Evolutionary conservation across 1,140 invertebrate genomes (phyloP), one percentile per base, ranked within the genome.

Genomic region (Zaprionus lachaisei): DNA sequence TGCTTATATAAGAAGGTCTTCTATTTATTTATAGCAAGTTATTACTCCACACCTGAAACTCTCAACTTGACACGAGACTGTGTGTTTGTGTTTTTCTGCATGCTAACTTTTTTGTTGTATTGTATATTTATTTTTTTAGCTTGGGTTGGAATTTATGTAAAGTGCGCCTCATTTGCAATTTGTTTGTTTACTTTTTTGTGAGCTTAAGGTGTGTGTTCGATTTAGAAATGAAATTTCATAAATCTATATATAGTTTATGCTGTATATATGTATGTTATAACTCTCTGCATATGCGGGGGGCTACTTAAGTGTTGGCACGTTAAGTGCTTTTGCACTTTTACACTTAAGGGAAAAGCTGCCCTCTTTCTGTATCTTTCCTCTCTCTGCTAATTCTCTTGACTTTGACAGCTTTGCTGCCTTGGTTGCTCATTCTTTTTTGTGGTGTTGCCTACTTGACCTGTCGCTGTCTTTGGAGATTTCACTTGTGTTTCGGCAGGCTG

Each of bases 11-110:
- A n/a, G 14, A 5, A 14, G 56, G 2, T 26, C 26, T 26, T 56
- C 17, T 67, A 56, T 66, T 37, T 65, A 65, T 65, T 54, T 37
- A 38, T 17, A 5, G 20, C 47, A n/a, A 63, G 5, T 49, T 51
- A 66, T 56, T 26, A 31, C 51, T 66, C 37, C 20, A n/a, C 17
- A 34, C 38, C 14, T 24, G 26, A 15, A 0, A n/a, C 15, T n/a
- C 38, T 41, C 38, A 5, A 38, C 37, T 38, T 38, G 37, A 38
- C 37, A 15, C 14, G 37, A 38, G 4, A 38, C 14, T 38, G 37
- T 34, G 31, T 67, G 24, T 26, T 26, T 26, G 24, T 26, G 4
- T 26, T 26, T 22, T 41, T 44, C 28, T 15, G n/a, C 20, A 22
- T 14, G 20, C 41, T 1, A 26, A 34, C 24, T 24, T 51, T 51